phyloP scores from a whole-genome alignment of 2,797 vertebrate species.

The Anguilla obscura region DNA sequence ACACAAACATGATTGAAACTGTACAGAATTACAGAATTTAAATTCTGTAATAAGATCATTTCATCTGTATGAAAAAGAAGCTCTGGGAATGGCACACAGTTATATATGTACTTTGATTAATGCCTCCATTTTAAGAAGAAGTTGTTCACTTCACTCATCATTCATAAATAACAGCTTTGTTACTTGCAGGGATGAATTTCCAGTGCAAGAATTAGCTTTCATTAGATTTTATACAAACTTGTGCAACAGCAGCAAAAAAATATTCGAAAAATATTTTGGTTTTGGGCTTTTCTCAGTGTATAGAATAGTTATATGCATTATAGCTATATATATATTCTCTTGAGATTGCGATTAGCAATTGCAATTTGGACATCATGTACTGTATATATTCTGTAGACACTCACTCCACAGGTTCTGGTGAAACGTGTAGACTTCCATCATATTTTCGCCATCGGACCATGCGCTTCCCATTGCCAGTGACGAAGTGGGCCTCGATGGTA shows the following conservation, averaged over 20 bases:
- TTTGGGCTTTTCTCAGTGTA: neutral
- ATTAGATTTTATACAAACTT: neutral
- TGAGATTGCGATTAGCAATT: neutral
- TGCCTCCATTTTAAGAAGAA: neutral
- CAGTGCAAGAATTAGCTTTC: neutral
- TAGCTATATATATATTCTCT: neutral
- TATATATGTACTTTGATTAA: neutral
- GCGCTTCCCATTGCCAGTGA: conserved; percentile 68
- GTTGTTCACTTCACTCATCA: neutral
- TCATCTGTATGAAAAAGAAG: neutral
- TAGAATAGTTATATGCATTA: conserved; percentile 18
- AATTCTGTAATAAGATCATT: neutral
- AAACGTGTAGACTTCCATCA: conserved; percentile 65
- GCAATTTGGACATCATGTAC: neutral
- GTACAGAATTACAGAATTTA: neutral
- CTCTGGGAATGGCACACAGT: neutral
- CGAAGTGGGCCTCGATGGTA: conserved; percentile 61
- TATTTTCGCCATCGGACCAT: conserved; percentile 75
- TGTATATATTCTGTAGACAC: conserved; percentile 15
- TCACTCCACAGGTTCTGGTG: conserved; percentile 42
- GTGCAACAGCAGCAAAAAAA: neutral
- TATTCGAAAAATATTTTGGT: neutral
- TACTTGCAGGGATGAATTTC: neutral
- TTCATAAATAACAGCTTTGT: neutral
- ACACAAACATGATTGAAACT: neutral